Percentiles rank a stretch among this genome's conserved stretches.
Evolutionary conservation across 1,140 invertebrate genomes (phyloP).

Genomic region (Bombyx mandarina): DNA sequence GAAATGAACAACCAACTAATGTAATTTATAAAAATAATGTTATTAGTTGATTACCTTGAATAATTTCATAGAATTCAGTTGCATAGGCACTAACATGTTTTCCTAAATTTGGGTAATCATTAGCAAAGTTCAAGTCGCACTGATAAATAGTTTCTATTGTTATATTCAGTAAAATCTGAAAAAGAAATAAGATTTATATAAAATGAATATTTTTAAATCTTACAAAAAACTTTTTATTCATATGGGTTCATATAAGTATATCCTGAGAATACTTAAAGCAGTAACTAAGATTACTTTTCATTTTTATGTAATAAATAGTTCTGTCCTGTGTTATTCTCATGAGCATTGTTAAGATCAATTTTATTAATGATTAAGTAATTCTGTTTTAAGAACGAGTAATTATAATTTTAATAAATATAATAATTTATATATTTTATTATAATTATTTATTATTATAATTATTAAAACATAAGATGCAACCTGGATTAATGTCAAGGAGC

Average conservation of each 20-base stretch:
- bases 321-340: not conserved
- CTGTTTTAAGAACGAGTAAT: conserved; percentile 15
- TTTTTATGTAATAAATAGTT: too few species aligned
- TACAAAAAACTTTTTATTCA: too few species aligned
- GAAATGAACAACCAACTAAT: too few species aligned
- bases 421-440: too few species aligned
- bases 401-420: conserved; percentile 1
- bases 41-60: conserved; percentile 27
- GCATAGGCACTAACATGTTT: conserved; percentile 35
- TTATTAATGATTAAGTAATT: conserved; percentile 14
- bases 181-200: not conserved
- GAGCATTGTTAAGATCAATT: not conserved
- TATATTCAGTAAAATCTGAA: conserved; percentile 14
- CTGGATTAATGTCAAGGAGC: too few species aligned
- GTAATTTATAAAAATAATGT: not conserved
- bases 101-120: conserved; percentile 41
- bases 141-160: conserved; percentile 11
- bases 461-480: not conserved
- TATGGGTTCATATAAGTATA: too few species aligned
- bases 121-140: conserved; percentile 31
- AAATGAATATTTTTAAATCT: too few species aligned
- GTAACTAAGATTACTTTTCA: not conserved
- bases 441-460: not conserved
- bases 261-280: too few species aligned
- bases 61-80: conserved; percentile 44